These are phyloP conservation scores for Cosmopolites sordidus DNA, from an alignment of 2,888 invertebrate genomes.

Conservation along the genomic window DNA sequence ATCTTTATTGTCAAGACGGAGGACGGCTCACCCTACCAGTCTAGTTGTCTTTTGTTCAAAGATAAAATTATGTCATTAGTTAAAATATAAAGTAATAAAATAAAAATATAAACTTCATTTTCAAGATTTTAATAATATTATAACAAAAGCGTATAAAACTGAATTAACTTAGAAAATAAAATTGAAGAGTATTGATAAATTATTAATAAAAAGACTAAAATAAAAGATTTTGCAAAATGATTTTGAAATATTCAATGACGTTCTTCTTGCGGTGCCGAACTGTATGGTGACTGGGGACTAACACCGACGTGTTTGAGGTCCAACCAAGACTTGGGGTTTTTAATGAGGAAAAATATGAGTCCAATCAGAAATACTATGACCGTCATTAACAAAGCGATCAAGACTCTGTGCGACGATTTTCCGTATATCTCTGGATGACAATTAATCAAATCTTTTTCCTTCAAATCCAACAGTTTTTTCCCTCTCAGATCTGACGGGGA, in stretches of 20 bases:
- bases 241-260: neutral
- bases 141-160: too few relatives aligned
- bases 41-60: too few relatives aligned
- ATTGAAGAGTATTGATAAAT: too few relatives aligned
- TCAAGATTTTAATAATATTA: too few relatives aligned
- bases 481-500: conserved; percentile 34
- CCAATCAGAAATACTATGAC: conserved; percentile 36
- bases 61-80: too few relatives aligned
- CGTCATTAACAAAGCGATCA: conserved; percentile 38
- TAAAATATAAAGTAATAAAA: too few relatives aligned
- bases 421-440: conserved; percentile 40
- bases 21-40: too few relatives aligned
- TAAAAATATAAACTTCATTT: too few relatives aligned
- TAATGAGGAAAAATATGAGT: conserved; percentile 41
- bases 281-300: conserved; percentile 42
- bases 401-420: conserved; percentile 38
- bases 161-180: too few relatives aligned
- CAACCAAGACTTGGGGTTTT: conserved; percentile 33
- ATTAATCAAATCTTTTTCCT: conserved; percentile 35
- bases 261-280: conserved; percentile 25
- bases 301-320: conserved; percentile 26
- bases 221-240: neutral
- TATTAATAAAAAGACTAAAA: too few relatives aligned
- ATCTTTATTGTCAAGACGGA: too few relatives aligned
- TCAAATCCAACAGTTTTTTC: conserved; percentile 35